Evolutionary conservation across 1,140 invertebrate genomes (phyloP), one percentile per base, ranked within the genome.

Genomic region (Sarcophaga peregrina): DNA sequence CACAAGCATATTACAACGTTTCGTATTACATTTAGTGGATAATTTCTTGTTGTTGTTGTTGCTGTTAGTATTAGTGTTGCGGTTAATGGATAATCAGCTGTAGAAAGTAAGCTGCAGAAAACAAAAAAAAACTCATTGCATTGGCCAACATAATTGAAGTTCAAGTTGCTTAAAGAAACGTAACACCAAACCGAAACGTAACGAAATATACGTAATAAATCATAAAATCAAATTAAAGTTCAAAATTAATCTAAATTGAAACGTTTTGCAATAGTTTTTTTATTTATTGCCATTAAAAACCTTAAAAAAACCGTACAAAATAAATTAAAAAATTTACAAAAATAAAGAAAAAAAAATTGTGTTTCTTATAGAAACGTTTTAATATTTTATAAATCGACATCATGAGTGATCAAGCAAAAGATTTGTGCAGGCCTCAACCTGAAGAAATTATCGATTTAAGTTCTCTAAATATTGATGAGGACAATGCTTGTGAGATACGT

Each of bases 401-500:
- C 11, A 84, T 83, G 85, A 86, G 83, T 83, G 68, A 82, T 48
- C 11, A 80, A 10, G 17, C 11, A 6, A 50, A 50, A 78, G 20
- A 45, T 11, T 80, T 76, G 11, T 7, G 17, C 2, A 73, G 37
- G 9, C 47, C 20, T 6, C 54, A 80, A 52, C n/a, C 58, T 11
- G 48, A 52, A n/a, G 58, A 46, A 25, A 75, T n/a, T 15, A 15
- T 78, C 3, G 72, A 68, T 46, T 45, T 50, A 20, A 74, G 72
- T 11, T 11, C 50, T 72, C 72, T 15, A 37, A 37, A 37, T 37
- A 37, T 37, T 37, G 25, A 37, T 17, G 9, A 54, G 8, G 82
- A 48, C 20, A 84, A 47, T 73, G 58, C 81, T 17, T 86, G 85
- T 58, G 87, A 89, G 81, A 85, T 89, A 9, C 87, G 85, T 80